Evolutionary conservation across 1,140 invertebrate genomes (phyloP), one percentile per base, ranked within the genome.

Genomic region (Drosophila tani): DNA sequence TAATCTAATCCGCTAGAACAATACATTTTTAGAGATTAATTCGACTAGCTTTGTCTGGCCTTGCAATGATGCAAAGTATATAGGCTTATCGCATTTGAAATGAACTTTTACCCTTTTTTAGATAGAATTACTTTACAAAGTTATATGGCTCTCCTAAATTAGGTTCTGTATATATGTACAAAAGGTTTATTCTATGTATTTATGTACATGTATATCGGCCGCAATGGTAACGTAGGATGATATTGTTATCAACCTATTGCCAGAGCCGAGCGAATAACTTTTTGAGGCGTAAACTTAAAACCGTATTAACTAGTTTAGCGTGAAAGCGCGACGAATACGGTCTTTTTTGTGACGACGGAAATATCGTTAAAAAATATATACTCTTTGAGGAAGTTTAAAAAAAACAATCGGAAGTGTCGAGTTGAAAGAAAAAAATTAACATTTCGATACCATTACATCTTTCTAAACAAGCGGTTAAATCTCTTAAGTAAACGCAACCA

Each of bases 1-100:
- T 43, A 43, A 65, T 65, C 62, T 65, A 65, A 65, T 65, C 62
- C 62, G 38, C 2, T 60, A 17, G 12, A n/a, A 21, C 14, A 15
- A 38, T 38, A 38, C 3, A 3, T 21, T 60, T 27, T 43, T 17
- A 29, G 38, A 65, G 56, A 65, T 62, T 62, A 62, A n/a, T n/a
- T 14, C 5, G 7, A 4, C n/a, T 15, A 27, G 27, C 17, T 63
- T 41, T 57, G n/a, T 63, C 15, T 43, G 15, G 7, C 56, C 27
- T 41, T 43, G 38, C 27, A 17, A 19, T 32, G 27, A 15, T 32
- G 56, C 17, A 27, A 19, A 32, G 56, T 32, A 32, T 14, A 9
- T 12, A 57, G 1, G 11, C 21, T 24, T 41, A 53, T 35, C 12
- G 19, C 15, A 24, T 57, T 57, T 17, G 3, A 55, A 55, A 15